Conservation (phyloP, 2,113 vertebrate genomes). For the Oncorhynchus mykiss region DNA sequence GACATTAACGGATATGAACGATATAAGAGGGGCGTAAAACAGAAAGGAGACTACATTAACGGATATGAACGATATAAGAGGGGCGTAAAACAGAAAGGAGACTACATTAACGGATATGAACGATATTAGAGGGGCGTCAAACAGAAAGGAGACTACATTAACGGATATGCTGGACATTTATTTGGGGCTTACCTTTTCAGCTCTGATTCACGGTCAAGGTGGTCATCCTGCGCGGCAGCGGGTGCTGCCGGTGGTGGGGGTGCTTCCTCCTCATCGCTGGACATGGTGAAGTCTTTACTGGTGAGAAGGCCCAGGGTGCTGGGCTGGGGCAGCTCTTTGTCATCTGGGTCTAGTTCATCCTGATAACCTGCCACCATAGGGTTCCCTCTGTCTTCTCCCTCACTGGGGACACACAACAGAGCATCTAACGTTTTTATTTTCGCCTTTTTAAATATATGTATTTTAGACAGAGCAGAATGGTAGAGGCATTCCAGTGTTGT, state of each 20-base stretch:
- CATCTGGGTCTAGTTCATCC: constrained; percentile 90
- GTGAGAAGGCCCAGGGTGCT: constrained; percentile 49
- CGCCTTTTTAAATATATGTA: no score
- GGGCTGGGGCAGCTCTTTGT: constrained; percentile 63
- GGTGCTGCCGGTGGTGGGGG: constrained; percentile 12
- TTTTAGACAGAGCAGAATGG: no score
- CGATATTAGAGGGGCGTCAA: constrained; percentile 62
- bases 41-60: not conserved
- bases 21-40: constrained; percentile 60
- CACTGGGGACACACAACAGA: constrained; percentile 63
- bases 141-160: not conserved
- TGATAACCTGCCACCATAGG: constrained; percentile 92
- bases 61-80: constrained; percentile 54
- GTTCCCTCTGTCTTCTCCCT: constrained; percentile 80
- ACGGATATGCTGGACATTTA: no score
- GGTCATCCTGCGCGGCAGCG: constrained; percentile 44
- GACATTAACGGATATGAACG: constrained; percentile 42
- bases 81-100: constrained; percentile 38
- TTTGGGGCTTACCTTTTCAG: constrained; percentile 69
- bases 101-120: constrained; percentile 35
- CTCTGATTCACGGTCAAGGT: constrained; percentile 62
- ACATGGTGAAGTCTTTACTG: constrained; percentile 76
- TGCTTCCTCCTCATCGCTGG: constrained; percentile 83
- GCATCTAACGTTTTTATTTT: no score
- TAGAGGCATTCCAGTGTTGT: no score